Evolutionary conservation across 2,113 vertebrate genomes (phyloP).

Genomic region (Etheostoma spectabile): DNA sequence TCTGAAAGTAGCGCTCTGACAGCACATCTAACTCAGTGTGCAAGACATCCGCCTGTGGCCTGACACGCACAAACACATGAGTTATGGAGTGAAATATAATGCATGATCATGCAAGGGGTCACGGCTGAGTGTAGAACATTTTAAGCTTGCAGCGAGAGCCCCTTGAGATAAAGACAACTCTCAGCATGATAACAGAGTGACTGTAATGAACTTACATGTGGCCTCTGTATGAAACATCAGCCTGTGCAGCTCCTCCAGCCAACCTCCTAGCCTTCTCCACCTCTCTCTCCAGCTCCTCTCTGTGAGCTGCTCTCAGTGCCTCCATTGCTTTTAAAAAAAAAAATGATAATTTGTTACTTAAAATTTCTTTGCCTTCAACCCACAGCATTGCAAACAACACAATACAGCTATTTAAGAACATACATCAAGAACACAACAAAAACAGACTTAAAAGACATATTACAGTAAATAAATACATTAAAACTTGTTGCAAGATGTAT

Average conservation of each 20-base stretch:
- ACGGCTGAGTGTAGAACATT: conserved; percentile 31
- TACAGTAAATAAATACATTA: neutral
- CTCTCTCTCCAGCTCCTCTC: conserved; percentile 89
- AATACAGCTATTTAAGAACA: neutral
- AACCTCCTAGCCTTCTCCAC: conserved; percentile 84
- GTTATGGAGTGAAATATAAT: conserved; percentile 24
- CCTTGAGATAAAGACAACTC: conserved; percentile 1
- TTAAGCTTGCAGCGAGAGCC: conserved; percentile 27
- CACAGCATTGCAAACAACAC: conserved; percentile 9
- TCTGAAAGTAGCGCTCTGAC: conserved; percentile 91
- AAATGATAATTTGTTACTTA: neutral
- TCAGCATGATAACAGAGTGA: neutral
- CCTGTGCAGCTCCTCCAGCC: conserved; percentile 73
- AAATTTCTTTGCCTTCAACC: neutral
- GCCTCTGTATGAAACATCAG: conserved; percentile 82
- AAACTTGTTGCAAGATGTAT: too few relatives aligned
- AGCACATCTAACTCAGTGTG: conserved; percentile 90
- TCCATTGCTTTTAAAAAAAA: conserved; percentile 85
- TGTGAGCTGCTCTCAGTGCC: conserved; percentile 90
- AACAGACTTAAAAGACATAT: neutral
- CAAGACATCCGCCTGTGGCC: conserved; percentile 84
- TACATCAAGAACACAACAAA: neutral
- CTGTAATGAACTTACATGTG: conserved; percentile 85
- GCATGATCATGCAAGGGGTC: conserved; percentile 1
- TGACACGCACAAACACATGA: conserved; percentile 73